Conservation (phyloP, 2,113 vertebrate genomes). For the Oceanodroma tethys region DNA sequence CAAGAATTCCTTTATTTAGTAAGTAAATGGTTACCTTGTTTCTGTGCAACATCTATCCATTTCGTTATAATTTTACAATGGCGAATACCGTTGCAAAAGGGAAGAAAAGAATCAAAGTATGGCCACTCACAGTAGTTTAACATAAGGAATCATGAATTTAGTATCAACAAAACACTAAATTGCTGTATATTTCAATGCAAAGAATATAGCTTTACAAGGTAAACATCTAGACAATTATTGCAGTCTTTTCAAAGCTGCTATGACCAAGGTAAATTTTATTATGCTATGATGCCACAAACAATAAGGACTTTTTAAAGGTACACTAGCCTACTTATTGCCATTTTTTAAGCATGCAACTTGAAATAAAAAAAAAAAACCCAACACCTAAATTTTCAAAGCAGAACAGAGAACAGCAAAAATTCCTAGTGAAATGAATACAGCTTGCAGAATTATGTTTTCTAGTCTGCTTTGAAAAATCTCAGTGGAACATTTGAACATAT, state of each 20-base stretch:
- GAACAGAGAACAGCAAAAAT: background rate
- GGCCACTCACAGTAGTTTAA: background rate
- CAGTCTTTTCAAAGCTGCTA: background rate
- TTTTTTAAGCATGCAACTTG: background rate
- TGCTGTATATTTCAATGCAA: background rate
- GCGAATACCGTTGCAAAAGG: background rate
- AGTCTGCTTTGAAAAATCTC: background rate
- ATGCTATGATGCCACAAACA: background rate
- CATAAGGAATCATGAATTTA: background rate
- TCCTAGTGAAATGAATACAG: background rate
- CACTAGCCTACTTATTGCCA: background rate
- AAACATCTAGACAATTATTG: background rate
- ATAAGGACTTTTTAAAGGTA: background rate
- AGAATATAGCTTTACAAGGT: background rate
- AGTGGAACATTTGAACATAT: too few species aligned
- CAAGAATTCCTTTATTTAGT: slow-evolving; percentile 46
- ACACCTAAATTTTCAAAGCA: background rate
- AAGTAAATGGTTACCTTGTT: background rate
- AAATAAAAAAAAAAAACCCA: background rate
- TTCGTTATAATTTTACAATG: background rate
- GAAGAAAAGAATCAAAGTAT: background rate
- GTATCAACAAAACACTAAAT: background rate
- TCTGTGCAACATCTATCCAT: background rate
- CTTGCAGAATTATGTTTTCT: background rate
- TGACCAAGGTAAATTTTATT: background rate